Conservation (phyloP, 2,113 vertebrate species). For the Montifringilla adamsi region DNA sequence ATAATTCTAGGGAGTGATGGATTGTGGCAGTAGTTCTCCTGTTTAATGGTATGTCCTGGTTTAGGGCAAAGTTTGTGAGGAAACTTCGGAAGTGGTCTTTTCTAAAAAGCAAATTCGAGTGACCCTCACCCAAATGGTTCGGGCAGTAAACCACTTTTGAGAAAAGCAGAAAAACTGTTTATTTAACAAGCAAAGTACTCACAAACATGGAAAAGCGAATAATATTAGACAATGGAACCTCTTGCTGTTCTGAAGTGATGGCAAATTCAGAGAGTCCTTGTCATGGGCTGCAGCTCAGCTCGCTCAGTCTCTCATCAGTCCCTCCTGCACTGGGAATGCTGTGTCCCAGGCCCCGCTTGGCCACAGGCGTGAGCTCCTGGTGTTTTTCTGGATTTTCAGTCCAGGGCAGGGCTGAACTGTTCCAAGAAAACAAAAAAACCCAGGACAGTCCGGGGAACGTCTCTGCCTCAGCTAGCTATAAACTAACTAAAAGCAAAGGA, state of each 20-base stretch:
- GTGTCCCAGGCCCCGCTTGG: fast-evolving
- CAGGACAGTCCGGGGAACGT: background rate
- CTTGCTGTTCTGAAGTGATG: background rate
- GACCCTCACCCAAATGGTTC: background rate
- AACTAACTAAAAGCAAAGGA: background rate
- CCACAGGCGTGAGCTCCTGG: background rate
- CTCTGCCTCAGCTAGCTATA: background rate
- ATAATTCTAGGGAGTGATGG: background rate
- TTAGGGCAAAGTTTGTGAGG: background rate
- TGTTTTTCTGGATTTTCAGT: background rate
- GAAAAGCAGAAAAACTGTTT: background rate
- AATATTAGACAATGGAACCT: background rate
- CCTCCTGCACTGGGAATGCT: background rate
- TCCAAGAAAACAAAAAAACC: background rate
- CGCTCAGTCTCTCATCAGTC: background rate
- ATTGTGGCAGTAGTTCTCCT: background rate
- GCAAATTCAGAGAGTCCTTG: background rate
- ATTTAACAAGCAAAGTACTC: background rate
- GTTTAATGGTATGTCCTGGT: background rate
- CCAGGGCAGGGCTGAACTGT: background rate
- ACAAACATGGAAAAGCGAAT: background rate
- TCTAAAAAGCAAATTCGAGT: background rate
- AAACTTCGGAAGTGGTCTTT: background rate
- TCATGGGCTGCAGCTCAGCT: background rate
- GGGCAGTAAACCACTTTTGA: background rate